phyloP scores from a whole-genome alignment of 2,113 vertebrate genomes.

The Oceanites oceanicus region DNA sequence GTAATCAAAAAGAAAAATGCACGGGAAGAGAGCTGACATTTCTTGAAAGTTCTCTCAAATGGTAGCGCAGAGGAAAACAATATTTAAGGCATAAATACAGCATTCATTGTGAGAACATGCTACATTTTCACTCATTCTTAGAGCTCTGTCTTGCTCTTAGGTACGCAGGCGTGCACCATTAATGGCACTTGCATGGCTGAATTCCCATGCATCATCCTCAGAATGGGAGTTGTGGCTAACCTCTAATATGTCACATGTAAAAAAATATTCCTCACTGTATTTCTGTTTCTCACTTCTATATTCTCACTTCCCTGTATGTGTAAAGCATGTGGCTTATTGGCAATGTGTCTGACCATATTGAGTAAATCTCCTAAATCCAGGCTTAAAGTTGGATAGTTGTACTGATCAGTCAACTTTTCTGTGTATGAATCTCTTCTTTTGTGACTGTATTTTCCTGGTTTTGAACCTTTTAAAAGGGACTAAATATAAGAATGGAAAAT shows the following conservation, averaged over 20 bases:
- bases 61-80: background rate
- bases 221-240: constrained; percentile 18
- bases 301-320: background rate
- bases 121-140: background rate
- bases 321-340: background rate
- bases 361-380: background rate
- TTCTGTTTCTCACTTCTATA: background rate
- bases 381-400: background rate
- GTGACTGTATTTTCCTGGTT: background rate
- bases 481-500: background rate
- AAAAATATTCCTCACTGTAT: background rate
- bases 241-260: background rate
- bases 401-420: background rate
- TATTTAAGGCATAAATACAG: background rate
- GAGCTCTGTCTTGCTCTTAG: background rate
- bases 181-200: constrained; percentile 19
- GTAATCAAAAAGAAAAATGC: background rate
- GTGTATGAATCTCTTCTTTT: background rate
- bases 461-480: background rate
- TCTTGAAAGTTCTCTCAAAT: background rate
- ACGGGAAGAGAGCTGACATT: background rate
- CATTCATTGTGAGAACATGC: background rate
- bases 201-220: constrained; percentile 3
- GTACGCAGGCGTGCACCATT: background rate
- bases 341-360: background rate